Conservation (phyloP, 2,113 vertebrate species). For the Zeus faber region DNA sequence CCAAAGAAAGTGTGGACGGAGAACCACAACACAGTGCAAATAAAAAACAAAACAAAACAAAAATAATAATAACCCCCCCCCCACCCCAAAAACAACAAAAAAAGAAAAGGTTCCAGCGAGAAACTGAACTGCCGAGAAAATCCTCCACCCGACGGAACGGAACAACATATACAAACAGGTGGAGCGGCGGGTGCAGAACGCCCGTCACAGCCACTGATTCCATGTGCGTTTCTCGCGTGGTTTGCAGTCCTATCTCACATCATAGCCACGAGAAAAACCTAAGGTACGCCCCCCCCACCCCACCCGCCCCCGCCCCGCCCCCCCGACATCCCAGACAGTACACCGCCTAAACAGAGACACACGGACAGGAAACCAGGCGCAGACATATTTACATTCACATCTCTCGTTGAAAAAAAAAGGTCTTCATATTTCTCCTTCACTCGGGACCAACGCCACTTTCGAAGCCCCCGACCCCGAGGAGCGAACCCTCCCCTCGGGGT, state of each 20-base stretch:
- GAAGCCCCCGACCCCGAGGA: too few relatives aligned
- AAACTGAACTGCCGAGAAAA: constrained; percentile 33
- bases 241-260: constrained; percentile 35
- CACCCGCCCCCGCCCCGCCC: too few relatives aligned
- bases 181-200: constrained; percentile 36
- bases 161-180: constrained; percentile 60
- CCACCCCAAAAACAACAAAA: too few relatives aligned
- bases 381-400: constrained; percentile 73
- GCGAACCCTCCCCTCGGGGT: too few relatives aligned
- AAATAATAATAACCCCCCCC: too few relatives aligned
- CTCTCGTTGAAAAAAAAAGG: constrained; percentile 41
- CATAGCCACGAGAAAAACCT: constrained; percentile 38
- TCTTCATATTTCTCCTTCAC: constrained; percentile 1
- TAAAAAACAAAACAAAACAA: too few relatives aligned
- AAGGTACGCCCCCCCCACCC: constrained; percentile 56
- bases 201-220: constrained; percentile 48
- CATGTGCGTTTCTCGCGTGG: constrained; percentile 8
- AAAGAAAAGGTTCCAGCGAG: constrained; percentile 21
- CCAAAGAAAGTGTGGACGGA: constrained; percentile 27
- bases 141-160: constrained; percentile 33
- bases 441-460: too few relatives aligned
- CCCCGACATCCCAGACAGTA: too few relatives aligned
- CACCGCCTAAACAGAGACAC: constrained; percentile 25
- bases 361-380: too few relatives aligned
- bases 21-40: constrained; percentile 65